phyloP scores from a whole-genome alignment of 2,888 invertebrate species.

The Synanthedon tipuliformis region DNA sequence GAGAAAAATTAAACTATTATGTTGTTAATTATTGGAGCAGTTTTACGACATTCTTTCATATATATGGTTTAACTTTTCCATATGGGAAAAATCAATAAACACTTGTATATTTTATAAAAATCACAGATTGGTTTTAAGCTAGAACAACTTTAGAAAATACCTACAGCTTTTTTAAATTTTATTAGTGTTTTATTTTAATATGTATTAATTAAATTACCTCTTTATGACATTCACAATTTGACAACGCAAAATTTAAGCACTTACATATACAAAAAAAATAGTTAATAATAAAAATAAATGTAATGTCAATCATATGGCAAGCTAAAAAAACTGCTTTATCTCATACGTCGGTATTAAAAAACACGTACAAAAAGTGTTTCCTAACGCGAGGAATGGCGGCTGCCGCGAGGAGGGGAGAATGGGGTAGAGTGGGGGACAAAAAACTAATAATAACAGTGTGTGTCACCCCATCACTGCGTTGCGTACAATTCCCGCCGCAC shows the following conservation, averaged over 20 bases:
- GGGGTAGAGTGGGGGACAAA: slow-evolving; percentile 54
- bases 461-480: slow-evolving; percentile 57
- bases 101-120: too few species aligned
- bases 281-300: background rate
- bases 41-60: too few species aligned
- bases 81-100: too few species aligned
- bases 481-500: slow-evolving; percentile 44
- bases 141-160: too few species aligned
- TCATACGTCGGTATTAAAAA: slow-evolving; percentile 12
- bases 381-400: slow-evolving; percentile 56
- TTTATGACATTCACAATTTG: too few species aligned
- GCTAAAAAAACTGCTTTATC: background rate
- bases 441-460: slow-evolving; percentile 67
- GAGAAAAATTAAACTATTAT: slow-evolving; percentile 15
- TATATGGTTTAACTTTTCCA: too few species aligned
- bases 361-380: slow-evolving; percentile 49
- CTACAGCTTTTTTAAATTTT: too few species aligned
- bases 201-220: too few species aligned
- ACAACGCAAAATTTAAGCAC: too few species aligned
- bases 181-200: too few species aligned
- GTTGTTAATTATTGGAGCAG: slow-evolving; percentile 2
- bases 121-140: too few species aligned
- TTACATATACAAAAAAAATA: slow-evolving; percentile 4
- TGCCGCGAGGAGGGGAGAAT: slow-evolving; percentile 29
- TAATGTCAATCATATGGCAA: background rate